These are phyloP conservation scores for Gasterosteus aculeatus DNA, from an alignment of 2,113 vertebrate genomes.

Conservation along the genomic window DNA sequence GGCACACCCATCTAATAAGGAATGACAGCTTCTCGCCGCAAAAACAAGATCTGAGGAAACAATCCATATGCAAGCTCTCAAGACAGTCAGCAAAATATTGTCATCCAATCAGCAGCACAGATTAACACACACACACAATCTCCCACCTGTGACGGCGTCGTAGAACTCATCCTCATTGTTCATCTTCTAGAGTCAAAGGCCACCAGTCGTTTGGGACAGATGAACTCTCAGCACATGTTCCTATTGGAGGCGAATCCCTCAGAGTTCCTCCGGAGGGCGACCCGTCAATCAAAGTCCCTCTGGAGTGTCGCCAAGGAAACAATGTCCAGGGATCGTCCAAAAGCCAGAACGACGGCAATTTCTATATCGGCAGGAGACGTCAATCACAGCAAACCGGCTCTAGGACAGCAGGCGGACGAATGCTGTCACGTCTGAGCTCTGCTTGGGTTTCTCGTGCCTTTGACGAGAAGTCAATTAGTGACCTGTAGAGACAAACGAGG, in stretches of 20 bases:
- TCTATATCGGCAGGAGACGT: slow-evolving; percentile 6
- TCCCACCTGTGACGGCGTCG: slow-evolving; percentile 93
- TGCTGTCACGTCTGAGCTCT: not conserved
- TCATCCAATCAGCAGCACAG: not conserved
- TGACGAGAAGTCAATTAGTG: not conserved
- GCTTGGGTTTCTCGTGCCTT: slow-evolving; percentile 11
- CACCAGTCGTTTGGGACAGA: slow-evolving; percentile 44
- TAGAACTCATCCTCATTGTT: slow-evolving; percentile 97
- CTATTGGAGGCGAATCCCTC: slow-evolving; percentile 30
- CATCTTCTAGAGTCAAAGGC: slow-evolving; percentile 82
- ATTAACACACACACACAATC: not conserved
- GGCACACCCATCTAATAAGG: not conserved
- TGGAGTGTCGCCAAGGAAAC: slow-evolving; percentile 28
- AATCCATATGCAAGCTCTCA: not conserved
- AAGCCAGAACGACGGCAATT: not conserved
- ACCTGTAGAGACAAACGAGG: slow-evolving; percentile 43
- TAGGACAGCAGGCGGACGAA: not conserved
- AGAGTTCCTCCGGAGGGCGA: slow-evolving; percentile 40
- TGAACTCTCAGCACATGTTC: slow-evolving; percentile 80
- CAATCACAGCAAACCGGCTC: not conserved
- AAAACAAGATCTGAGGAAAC: not conserved
- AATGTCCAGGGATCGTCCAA: slow-evolving; percentile 19
- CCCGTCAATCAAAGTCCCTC: slow-evolving; percentile 18
- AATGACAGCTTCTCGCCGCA: not conserved
- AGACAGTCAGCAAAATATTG: not conserved